Percentiles rank a stretch among this genome's conserved stretches.
Conservation (phyloP, 2,888 invertebrate species). For the Dastarcus helophoroides region DNA sequence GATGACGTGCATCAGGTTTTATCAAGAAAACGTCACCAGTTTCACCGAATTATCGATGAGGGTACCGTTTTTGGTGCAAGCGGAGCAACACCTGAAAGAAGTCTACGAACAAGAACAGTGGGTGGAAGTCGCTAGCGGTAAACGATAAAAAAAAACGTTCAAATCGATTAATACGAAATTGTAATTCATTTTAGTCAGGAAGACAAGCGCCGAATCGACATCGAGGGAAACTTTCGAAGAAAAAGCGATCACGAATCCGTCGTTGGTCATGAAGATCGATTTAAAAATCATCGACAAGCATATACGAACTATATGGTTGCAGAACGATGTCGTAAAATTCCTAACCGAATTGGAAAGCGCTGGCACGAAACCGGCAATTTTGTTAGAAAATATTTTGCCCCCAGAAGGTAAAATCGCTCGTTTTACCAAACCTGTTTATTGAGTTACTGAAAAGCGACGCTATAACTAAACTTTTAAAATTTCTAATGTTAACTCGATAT, state of each 20-base stretch:
- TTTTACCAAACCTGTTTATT: neutral
- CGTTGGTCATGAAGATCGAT: slow-evolving; percentile 59
- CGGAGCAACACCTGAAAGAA: slow-evolving; percentile 54
- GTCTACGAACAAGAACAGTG: slow-evolving; percentile 46
- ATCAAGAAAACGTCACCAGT: slow-evolving; percentile 47
- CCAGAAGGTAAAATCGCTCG: slow-evolving; percentile 23
- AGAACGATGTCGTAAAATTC: slow-evolving; percentile 69
- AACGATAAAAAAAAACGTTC: too few relatives aligned
- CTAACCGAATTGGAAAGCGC: slow-evolving; percentile 51
- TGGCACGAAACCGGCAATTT: slow-evolving; percentile 35
- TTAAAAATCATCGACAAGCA: slow-evolving; percentile 62
- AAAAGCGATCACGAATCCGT: slow-evolving; percentile 40
- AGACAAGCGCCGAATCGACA: slow-evolving; percentile 14
- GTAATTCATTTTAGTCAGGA: slow-evolving; percentile 17
- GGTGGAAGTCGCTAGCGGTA: slow-evolving; percentile 39
- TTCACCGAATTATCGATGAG: slow-evolving; percentile 45
- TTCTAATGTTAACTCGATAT: neutral
- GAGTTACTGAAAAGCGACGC: too few relatives aligned
- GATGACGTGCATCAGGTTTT: slow-evolving; percentile 69
- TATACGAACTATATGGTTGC: slow-evolving; percentile 67
- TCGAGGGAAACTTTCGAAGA: slow-evolving; percentile 27
- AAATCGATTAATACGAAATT: slow-evolving; percentile 1
- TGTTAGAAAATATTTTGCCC: slow-evolving; percentile 24
- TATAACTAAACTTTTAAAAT: too few relatives aligned
- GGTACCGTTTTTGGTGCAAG: slow-evolving; percentile 44